phyloP scores from a whole-genome alignment of 1,140 invertebrate genomes.

The Drosophila pallidifrons region DNA sequence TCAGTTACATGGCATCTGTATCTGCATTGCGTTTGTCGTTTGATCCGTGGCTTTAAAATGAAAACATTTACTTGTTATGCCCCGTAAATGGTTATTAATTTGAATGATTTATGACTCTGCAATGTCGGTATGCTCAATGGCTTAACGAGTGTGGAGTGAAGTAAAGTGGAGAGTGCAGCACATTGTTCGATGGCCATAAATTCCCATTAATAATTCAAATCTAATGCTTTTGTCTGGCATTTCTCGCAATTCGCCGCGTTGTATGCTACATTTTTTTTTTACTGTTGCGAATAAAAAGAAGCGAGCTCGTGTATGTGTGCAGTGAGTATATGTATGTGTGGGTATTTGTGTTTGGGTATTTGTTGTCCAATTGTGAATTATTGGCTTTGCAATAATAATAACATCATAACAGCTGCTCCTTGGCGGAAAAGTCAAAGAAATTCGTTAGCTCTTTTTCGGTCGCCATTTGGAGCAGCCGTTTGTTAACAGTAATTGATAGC shows the following conservation, averaged over 20 bases:
- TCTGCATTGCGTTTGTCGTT: neutral
- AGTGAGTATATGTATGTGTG: slow-evolving; percentile 10
- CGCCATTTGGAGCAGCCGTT: slow-evolving; percentile 31
- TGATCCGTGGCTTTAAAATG: neutral
- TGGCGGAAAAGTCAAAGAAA: slow-evolving; percentile 13
- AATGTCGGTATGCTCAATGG: slow-evolving; percentile 33
- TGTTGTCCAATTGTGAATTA: slow-evolving; percentile 39
- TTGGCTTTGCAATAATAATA: slow-evolving; percentile 37
- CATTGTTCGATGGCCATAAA: slow-evolving; percentile 70
- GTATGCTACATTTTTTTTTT: slow-evolving; percentile 31
- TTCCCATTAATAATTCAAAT: slow-evolving; percentile 80
- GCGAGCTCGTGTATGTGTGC: slow-evolving; percentile 21
- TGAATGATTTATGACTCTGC: slow-evolving; percentile 68
- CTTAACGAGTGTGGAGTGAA: neutral
- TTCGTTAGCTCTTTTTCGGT: slow-evolving; percentile 19
- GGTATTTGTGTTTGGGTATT: slow-evolving; percentile 18
- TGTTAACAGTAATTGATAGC: slow-evolving; percentile 33
- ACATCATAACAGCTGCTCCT: slow-evolving; percentile 20
- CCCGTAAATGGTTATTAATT: slow-evolving; percentile 68
- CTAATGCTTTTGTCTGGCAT: slow-evolving; percentile 39
- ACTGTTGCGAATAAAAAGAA: neutral
- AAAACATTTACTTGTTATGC: slow-evolving; percentile 31
- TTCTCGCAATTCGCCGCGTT: slow-evolving; percentile 12
- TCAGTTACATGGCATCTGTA: neutral
- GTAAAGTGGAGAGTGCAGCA: slow-evolving; percentile 26